Conservation (phyloP, 2,797 vertebrate genomes). For the Austrolebias charrua region DNA sequence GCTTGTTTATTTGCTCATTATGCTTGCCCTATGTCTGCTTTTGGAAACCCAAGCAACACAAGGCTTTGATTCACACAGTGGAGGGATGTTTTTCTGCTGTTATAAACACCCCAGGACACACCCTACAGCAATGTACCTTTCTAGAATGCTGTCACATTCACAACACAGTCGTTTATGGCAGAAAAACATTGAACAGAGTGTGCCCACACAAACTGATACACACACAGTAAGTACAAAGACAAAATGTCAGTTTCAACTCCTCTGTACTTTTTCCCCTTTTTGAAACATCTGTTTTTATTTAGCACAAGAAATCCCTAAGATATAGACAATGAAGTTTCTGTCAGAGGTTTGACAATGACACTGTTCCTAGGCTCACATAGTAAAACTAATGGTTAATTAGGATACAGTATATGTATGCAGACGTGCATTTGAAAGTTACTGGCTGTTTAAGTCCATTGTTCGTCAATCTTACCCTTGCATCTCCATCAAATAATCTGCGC, state of each 20-base stretch:
- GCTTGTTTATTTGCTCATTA: constrained; percentile 26
- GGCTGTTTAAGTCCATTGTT: constrained; percentile 49
- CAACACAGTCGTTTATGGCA: constrained; percentile 52
- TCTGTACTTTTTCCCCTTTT: constrained; percentile 7
- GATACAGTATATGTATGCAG: constrained; percentile 38
- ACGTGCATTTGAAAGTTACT: constrained; percentile 39
- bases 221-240: constrained; percentile 5
- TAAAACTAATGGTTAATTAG: constrained; percentile 64
- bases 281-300: constrained; percentile 34
- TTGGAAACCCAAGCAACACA: constrained; percentile 29
- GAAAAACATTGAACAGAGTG: constrained; percentile 15
- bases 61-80: constrained; percentile 37
- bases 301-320: constrained; percentile 19
- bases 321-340: constrained; percentile 22
- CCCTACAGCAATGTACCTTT: constrained; percentile 36
- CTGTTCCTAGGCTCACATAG: constrained; percentile 38
- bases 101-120: constrained; percentile 51
- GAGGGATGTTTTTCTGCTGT: constrained; percentile 47
- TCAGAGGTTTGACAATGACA: constrained; percentile 28
- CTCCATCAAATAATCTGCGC: constrained; percentile 56
- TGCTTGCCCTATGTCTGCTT: constrained; percentile 36
- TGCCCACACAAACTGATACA: background rate
- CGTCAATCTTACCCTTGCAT: constrained; percentile 55
- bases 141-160: constrained; percentile 41
- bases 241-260: constrained; percentile 18